Evolutionary conservation across 1,140 invertebrate genomes (phyloP).

Genomic region (Nasonia longicornis): DNA sequence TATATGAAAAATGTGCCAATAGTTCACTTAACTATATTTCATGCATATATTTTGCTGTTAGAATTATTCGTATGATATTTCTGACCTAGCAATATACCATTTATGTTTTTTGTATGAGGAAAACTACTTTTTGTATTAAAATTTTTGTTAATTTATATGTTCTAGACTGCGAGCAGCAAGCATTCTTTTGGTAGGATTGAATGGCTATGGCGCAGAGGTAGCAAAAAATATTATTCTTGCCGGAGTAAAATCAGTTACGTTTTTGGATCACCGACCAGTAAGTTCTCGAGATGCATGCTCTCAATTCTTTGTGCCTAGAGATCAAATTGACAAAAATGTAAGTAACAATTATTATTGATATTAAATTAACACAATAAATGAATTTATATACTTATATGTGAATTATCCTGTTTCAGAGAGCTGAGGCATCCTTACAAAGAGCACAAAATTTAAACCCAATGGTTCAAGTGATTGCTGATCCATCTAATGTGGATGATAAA

Average conservation of each 20-base stretch:
- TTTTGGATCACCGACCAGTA: conserved; percentile 85
- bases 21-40: too few relatives aligned
- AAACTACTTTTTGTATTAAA: conserved; percentile 25
- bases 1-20: conserved; percentile 24
- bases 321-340: conserved; percentile 80
- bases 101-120: not conserved
- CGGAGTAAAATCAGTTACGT: conserved; percentile 90
- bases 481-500: conserved; percentile 73
- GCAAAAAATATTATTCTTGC: conserved; percentile 96
- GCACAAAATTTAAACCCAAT: conserved; percentile 91
- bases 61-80: not conserved
- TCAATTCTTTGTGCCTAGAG: conserved; percentile 82
- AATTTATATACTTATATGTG: not conserved
- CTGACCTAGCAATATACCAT: not conserved
- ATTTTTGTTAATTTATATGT: conserved; percentile 51
- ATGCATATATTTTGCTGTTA: too few relatives aligned
- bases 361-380: not conserved
- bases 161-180: conserved; percentile 85
- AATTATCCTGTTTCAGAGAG: conserved; percentile 75
- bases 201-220: conserved; percentile 93
- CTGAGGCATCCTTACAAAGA: conserved; percentile 81
- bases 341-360: conserved; percentile 45
- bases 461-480: conserved; percentile 86
- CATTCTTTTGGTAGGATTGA: conserved; percentile 89
- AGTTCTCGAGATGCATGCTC: conserved; percentile 80